Base-by-base conservation (phyloP, 1,140 invertebrate species). In the Rhynchophorus ferrugineus region DNA sequence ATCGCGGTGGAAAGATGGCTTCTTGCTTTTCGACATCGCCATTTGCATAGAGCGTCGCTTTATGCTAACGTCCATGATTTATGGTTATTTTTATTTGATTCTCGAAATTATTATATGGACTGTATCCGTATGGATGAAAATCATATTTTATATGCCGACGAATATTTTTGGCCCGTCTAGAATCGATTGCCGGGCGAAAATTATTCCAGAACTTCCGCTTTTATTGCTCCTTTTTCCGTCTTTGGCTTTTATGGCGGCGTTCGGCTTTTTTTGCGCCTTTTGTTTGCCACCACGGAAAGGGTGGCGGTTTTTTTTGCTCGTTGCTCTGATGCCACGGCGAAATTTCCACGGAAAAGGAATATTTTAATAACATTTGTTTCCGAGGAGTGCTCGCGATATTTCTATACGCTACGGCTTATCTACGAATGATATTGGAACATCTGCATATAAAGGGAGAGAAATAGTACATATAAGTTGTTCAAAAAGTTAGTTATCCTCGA, bases 11-110 rank as follows among this genome's bases (percentile, higher is more conserved):
- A 55, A 64, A 65, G 61, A 67, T 64, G 63, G 61, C 63, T 62
- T 57, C 65, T 58, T 56, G 51, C 44, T 55, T 46, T 53, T 56
- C 60, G 53, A 59, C 52, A 41, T 36, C 51, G 39, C 38, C 44
- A 69, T 69, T 68, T 68, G 66, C 68, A 69, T 69, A 67, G 57
- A 55, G 59, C 59, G 62, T 52, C 64, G 58, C 53, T 65, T 68
- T 69, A 68, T 68, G 66, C 63, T 68, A 68, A 69, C 68, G 55
- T 49, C 42, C 24, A 17, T 64, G 65, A 69, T 69, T 68, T 68
- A 69, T 65, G 42, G 65, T 69, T 69, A 69, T 69, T 69, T 69
- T 69, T 69, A 69, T 69, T 68, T 66, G 68, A 69, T 69, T 69
- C 68, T 56, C 65, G 65, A 60, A 69, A 69, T 69, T 69, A 69